phyloP scores from a whole-genome alignment of 1,140 invertebrate species.

The Lordiphosa stackelbergi region DNA sequence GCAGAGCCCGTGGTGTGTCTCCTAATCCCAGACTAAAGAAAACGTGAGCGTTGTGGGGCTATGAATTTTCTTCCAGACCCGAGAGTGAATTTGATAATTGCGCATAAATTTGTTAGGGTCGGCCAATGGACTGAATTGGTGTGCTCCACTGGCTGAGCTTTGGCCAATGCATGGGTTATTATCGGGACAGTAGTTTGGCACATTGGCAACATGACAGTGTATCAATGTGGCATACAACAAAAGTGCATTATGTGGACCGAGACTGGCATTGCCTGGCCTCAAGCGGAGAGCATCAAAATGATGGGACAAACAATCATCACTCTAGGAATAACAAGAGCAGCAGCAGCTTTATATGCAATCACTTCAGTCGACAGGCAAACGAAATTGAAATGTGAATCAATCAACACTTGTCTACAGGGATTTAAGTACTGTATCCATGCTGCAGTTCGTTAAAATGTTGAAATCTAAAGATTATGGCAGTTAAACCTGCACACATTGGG shows the following conservation, averaged over 20 bases:
- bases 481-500: too few relatives aligned
- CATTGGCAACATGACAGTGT: too few relatives aligned
- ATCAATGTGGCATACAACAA: constrained; percentile 28
- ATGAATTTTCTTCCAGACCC: too few relatives aligned
- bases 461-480: too few relatives aligned
- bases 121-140: constrained; percentile 21
- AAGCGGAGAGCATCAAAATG: constrained; percentile 3
- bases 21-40: constrained; percentile 55
- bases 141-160: constrained; percentile 22
- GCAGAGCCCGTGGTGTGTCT: constrained; percentile 36
- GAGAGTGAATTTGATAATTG: constrained; percentile 69
- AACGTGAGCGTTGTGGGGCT: constrained; percentile 57
- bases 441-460: too few relatives aligned
- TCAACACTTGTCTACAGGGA: constrained; percentile 5
- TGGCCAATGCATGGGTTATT: constrained; percentile 31
- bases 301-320: constrained; percentile 29
- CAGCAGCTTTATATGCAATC: constrained; percentile 1
- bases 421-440: not conserved
- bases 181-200: constrained; percentile 12
- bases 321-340: too few relatives aligned
- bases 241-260: constrained; percentile 49
- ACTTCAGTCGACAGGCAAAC: too few relatives aligned
- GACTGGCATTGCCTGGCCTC: not conserved
- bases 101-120: constrained; percentile 48
- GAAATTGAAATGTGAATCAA: constrained; percentile 6